Percentiles rank a stretch among this genome's conserved stretches.
Conservation (phyloP, 2,113 vertebrate genomes). For the Gallinago paraguaiae region DNA sequence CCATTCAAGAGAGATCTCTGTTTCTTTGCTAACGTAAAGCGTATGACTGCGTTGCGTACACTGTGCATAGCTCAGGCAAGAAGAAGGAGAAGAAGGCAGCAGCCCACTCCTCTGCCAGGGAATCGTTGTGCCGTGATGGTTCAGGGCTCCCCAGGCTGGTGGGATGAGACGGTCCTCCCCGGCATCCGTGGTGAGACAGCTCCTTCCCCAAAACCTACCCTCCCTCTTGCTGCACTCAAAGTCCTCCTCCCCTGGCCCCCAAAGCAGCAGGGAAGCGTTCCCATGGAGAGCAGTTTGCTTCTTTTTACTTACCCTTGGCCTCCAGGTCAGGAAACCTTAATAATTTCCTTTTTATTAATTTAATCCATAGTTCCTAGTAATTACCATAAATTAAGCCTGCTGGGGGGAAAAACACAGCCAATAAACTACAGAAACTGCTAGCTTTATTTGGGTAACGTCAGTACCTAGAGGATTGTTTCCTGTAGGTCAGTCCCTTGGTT, state of each 20-base stretch:
- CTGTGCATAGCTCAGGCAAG: not conserved
- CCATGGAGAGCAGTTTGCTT: constrained; percentile 4
- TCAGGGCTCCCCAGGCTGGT: not conserved
- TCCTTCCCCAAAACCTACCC: not conserved
- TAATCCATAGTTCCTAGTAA: constrained; percentile 68
- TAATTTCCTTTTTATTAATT: constrained; percentile 70
- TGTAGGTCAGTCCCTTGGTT: constrained; percentile 18
- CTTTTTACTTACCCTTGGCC: constrained; percentile 49
- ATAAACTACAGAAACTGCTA: constrained; percentile 59
- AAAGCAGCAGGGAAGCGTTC: not conserved
- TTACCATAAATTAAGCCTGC: constrained; percentile 69
- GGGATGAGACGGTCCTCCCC: not conserved
- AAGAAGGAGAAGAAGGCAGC: not conserved
- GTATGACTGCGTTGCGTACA: not conserved
- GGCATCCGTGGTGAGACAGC: fast-evolving
- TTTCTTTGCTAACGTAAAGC: not conserved
- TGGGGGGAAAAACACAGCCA: constrained; percentile 53
- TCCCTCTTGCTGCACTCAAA: not conserved
- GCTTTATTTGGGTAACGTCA: constrained; percentile 65
- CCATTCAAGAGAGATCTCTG: not conserved
- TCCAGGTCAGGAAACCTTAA: constrained; percentile 52
- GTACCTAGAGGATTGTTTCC: constrained; percentile 56
- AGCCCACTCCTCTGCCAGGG: not conserved
- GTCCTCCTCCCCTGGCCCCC: not conserved
- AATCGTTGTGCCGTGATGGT: fast-evolving